A percentile compares a stretch with the other conserved stretches of the same genome.
Evolutionary conservation across 2,888 invertebrate species (phyloP).

Genomic region (Pteria penguin): DNA sequence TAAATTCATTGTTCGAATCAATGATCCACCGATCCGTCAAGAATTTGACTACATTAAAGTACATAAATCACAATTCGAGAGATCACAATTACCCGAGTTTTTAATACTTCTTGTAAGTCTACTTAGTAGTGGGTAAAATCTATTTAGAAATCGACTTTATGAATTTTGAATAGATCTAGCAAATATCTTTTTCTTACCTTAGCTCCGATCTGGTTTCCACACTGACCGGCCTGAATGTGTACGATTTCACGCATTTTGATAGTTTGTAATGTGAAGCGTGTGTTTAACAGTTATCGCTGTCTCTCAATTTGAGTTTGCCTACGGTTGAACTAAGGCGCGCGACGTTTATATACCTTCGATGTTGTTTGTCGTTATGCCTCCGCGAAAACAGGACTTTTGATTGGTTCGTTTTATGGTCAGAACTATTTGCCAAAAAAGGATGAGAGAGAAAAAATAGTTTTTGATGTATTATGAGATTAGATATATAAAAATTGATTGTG

Average conservation of each 20-base stretch:
- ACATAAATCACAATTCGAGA: too few species aligned
- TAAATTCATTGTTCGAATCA: too few species aligned
- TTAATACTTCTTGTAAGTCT: too few species aligned
- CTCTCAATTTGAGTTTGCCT: constrained; percentile 17
- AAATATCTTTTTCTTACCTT: constrained; percentile 84
- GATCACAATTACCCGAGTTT: too few species aligned
- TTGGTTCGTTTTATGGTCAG: constrained; percentile 1
- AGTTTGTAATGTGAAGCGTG: constrained; percentile 4
- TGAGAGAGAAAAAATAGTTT: too few species aligned
- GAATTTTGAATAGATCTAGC: too few species aligned
- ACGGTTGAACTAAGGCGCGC: constrained; percentile 28
- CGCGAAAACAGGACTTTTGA: constrained; percentile 11
- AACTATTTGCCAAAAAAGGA: constrained; percentile 23
- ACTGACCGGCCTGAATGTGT: constrained; percentile 96
- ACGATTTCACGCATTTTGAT: constrained; percentile 94
- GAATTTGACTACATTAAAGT: too few species aligned
- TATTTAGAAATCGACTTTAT: too few species aligned
- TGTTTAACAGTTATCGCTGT: not conserved
- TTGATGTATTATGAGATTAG: too few species aligned
- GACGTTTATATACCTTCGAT: constrained; percentile 22
- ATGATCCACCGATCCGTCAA: too few species aligned
- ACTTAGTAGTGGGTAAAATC: too few species aligned
- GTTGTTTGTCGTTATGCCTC: not conserved
- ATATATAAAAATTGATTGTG: too few species aligned
- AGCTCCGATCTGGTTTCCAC: constrained; percentile 97